Evolutionary conservation across 2,888 invertebrate genomes (phyloP), one percentile per base, ranked within the genome.

Genomic region (Archaeoteleia sp.): DNA sequence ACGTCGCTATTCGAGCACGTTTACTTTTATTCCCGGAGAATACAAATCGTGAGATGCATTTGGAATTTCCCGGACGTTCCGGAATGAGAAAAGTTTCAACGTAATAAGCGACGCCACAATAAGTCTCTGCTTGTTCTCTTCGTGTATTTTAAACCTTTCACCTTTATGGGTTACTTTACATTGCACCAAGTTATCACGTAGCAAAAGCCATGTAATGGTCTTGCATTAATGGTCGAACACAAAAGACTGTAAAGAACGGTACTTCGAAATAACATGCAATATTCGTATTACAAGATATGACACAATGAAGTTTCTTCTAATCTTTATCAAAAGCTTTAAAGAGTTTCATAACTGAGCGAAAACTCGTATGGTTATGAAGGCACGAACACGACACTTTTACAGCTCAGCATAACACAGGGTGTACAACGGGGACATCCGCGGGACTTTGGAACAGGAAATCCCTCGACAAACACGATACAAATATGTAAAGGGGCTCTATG

Each of bases 51-150:
- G 62, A 42, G 65, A 61, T 68, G 71, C 63, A 71, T 72, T 70
- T 70, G 70, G 58, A 74, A 74, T 74, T 75, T 54, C 34, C 61
- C 58, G 67, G 60, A 63, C 55, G 68, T 57, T 49, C 63, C 71
- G 74, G 73, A 80, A 82, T 81, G 80, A 81, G 81, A 81, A 82
- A 82, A 82, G 79, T 82, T 82, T 79, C 70, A 70, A 69, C 68
- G 77, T 75, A 79, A 81, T 82, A 79, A 81, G 76, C 78, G 73
- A 72, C 66, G 72, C 63, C 57, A 67, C 61, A 54, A 63, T 62
- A 67, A 57, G 53, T 55, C 35, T 43, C 57, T 42, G 45, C 9
- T 13, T 29, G 20, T 46, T 30, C 55, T 43, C 35, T 37, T 37
- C 29, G 27, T 42, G 30, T 29, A 42, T 55, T 49, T 51, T 57